Evolutionary conservation across 2,797 vertebrate genomes (phyloP).

Genomic region (Thunnus albacares): DNA sequence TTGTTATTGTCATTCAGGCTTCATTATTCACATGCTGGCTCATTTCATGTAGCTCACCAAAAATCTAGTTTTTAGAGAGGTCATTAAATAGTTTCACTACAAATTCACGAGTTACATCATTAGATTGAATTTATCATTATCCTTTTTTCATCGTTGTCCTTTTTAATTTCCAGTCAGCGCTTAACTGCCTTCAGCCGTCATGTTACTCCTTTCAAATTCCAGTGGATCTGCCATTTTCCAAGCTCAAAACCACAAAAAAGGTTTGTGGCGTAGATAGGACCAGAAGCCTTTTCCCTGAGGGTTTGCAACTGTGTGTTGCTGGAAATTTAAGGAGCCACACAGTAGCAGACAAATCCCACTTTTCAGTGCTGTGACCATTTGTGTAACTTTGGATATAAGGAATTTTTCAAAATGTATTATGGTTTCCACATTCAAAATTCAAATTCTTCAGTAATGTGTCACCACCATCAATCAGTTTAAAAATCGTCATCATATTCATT

Average conservation of each 20-base stretch:
- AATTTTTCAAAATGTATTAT: not conserved
- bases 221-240: slow-evolving; percentile 59
- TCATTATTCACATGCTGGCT: slow-evolving; percentile 12
- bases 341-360: slow-evolving; percentile 30
- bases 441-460: not conserved
- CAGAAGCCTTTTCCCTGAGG: slow-evolving; percentile 28
- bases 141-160: slow-evolving; percentile 28
- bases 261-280: slow-evolving; percentile 11
- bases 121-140: slow-evolving; percentile 28
- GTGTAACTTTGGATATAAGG: not conserved
- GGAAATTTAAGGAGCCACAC: slow-evolving; percentile 50
- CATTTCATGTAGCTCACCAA: slow-evolving; percentile 27
- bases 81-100: slow-evolving; percentile 18
- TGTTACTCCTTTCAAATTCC: slow-evolving; percentile 48
- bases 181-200: slow-evolving; percentile 42
- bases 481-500: not conserved
- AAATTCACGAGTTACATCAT: slow-evolving; percentile 12
- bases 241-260: slow-evolving; percentile 56
- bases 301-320: slow-evolving; percentile 34
- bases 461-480: not conserved
- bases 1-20: slow-evolving; percentile 31
- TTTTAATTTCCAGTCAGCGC: slow-evolving; percentile 38
- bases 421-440: slow-evolving; percentile 6
- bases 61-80: not conserved
- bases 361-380: slow-evolving; percentile 15